phyloP scores from a whole-genome alignment of 2,113 vertebrate species.

The Carassius carassius region DNA sequence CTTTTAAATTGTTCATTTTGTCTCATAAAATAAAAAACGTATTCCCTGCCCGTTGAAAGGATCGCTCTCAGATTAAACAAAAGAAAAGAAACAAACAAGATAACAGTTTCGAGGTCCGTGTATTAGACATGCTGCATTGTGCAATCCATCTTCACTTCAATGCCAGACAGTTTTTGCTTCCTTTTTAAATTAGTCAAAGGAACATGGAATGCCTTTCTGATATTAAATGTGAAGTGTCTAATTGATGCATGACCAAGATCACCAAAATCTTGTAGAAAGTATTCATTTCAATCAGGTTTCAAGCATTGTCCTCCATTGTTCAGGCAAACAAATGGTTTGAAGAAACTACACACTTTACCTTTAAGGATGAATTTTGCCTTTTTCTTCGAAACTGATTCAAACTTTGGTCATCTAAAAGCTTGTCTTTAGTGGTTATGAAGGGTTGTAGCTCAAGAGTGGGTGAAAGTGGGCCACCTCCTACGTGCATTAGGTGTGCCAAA shows the following conservation, averaged over 20 bases:
- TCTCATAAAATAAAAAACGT: background rate
- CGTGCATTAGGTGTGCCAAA: conserved; percentile 44
- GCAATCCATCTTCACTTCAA: conserved; percentile 7
- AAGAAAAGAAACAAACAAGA: background rate
- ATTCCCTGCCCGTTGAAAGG: background rate
- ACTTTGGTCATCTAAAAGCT: background rate
- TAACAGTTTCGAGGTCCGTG: background rate
- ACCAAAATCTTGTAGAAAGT: background rate
- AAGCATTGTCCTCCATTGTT: background rate
- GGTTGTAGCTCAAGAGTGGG: background rate
- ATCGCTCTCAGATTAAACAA: conserved; percentile 1
- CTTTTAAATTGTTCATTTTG: conserved; percentile 9
- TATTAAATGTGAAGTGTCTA: conserved; percentile 3
- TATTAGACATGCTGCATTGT: background rate
- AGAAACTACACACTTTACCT: background rate
- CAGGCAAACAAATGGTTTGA: background rate
- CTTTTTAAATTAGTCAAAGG: background rate
- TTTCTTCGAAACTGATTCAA: conserved; percentile 4
- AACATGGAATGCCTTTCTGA: conserved; percentile 1
- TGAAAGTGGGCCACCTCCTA: conserved; percentile 27
- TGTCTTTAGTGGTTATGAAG: background rate
- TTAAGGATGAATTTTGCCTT: background rate
- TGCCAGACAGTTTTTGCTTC: background rate
- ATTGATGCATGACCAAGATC: background rate
- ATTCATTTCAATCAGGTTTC: too few species aligned